A percentile compares a stretch with the other conserved stretches of the same genome.
phyloP scores from a whole-genome alignment of 2,888 invertebrate species.

The Sepiola atlantica region DNA sequence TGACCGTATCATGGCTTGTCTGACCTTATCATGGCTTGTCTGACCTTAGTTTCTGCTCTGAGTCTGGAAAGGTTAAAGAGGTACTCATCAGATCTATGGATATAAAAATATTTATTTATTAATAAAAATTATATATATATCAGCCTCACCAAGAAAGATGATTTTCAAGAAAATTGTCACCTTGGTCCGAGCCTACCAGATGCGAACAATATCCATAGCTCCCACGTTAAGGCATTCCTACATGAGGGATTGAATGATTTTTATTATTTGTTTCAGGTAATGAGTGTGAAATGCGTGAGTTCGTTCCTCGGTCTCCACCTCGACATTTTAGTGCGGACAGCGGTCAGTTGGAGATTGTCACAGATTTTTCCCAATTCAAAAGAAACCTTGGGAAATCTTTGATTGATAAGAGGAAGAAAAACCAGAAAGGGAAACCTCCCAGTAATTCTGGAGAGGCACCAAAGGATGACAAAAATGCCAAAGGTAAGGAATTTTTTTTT shows the following conservation, averaged over 20 bases:
- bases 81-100: too few species aligned
- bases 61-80: too few species aligned
- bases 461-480: background rate
- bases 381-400: background rate
- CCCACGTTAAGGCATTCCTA: too few species aligned
- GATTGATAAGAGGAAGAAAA: background rate
- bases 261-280: slow-evolving; percentile 56
- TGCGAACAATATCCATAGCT: too few species aligned
- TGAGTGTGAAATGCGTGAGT: slow-evolving; percentile 60
- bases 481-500: background rate
- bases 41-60: too few species aligned
- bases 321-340: slow-evolving; percentile 58
- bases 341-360: slow-evolving; percentile 58
- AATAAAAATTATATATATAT: too few species aligned
- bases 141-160: too few species aligned
- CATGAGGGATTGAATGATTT: background rate
- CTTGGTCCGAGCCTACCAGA: too few species aligned
- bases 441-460: background rate
- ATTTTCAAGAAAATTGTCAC: too few species aligned
- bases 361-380: slow-evolving; percentile 24
- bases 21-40: too few species aligned
- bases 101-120: too few species aligned
- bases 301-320: slow-evolving; percentile 63
- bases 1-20: too few species aligned
- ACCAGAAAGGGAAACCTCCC: background rate